phyloP scores from a whole-genome alignment of 2,797 vertebrate species.

The Numenius phaeopus region DNA sequence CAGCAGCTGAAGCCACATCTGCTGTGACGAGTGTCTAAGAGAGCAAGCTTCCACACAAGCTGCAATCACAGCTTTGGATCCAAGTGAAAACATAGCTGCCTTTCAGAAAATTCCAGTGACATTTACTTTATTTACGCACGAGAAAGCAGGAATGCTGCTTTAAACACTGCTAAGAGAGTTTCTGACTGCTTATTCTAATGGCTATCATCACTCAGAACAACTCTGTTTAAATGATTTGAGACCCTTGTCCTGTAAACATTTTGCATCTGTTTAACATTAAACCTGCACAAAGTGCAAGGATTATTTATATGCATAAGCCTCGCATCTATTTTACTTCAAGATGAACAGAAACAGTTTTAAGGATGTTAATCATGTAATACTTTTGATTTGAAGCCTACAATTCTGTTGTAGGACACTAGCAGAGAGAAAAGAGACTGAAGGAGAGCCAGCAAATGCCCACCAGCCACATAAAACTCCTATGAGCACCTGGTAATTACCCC shows the following conservation, averaged over 20 bases:
- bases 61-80: not conserved
- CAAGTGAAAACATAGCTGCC: not conserved
- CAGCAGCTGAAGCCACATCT: not conserved
- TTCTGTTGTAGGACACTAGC: not conserved
- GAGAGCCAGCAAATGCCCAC: not conserved
- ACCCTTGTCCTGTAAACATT: not conserved
- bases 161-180: not conserved
- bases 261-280: not conserved
- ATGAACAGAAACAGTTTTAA: not conserved
- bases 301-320: not conserved
- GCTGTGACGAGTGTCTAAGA: not conserved
- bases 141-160: not conserved
- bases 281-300: not conserved
- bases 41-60: not conserved
- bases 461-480: not conserved
- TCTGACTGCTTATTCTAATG: not conserved
- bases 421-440: not conserved
- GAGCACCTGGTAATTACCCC: not conserved
- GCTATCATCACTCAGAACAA: accelerated
- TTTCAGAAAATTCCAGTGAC: not conserved
- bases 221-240: not conserved
- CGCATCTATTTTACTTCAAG: not conserved
- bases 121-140: not conserved
- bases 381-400: not conserved
- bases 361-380: not conserved